phyloP scores from a whole-genome alignment of 2,888 invertebrate genomes.

The Psylliodes chrysocephalus region DNA sequence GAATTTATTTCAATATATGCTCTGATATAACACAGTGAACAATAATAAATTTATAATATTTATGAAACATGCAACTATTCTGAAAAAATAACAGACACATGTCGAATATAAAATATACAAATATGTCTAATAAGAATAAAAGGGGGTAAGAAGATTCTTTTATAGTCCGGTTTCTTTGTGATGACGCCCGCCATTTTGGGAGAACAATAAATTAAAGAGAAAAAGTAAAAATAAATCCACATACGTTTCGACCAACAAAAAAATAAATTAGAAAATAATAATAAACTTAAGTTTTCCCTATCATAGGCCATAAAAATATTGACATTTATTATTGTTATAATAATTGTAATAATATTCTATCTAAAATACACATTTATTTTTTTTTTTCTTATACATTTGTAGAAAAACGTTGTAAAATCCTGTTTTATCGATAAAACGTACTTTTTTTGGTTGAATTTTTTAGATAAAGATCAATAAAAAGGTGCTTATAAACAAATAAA shows the following conservation, averaged over 20 bases:
- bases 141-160: no score
- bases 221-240: slow-evolving; percentile 44
- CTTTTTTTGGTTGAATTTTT: no score
- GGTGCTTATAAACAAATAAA: no score
- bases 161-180: slow-evolving; percentile 35
- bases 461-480: no score
- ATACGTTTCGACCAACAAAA: slow-evolving; percentile 42
- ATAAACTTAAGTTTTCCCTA: slow-evolving; percentile 41
- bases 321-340: slow-evolving; percentile 44
- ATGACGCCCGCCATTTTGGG: slow-evolving; percentile 19
- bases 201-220: not conserved
- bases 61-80: slow-evolving; percentile 55
- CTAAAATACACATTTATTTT: slow-evolving; percentile 47
- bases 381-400: not conserved
- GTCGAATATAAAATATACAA: slow-evolving; percentile 52
- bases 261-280: slow-evolving; percentile 54
- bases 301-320: slow-evolving; percentile 47
- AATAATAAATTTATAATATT: slow-evolving; percentile 56
- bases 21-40: slow-evolving; percentile 58
- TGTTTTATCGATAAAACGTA: no score
- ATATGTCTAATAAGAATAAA: slow-evolving; percentile 36
- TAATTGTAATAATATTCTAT: slow-evolving; percentile 38
- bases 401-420: not conserved
- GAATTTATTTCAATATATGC: slow-evolving; percentile 49
- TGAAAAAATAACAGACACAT: slow-evolving; percentile 51